Evolutionary conservation across 2,888 invertebrate genomes (phyloP).

Genomic region (Petrolisthes cinctipes): DNA sequence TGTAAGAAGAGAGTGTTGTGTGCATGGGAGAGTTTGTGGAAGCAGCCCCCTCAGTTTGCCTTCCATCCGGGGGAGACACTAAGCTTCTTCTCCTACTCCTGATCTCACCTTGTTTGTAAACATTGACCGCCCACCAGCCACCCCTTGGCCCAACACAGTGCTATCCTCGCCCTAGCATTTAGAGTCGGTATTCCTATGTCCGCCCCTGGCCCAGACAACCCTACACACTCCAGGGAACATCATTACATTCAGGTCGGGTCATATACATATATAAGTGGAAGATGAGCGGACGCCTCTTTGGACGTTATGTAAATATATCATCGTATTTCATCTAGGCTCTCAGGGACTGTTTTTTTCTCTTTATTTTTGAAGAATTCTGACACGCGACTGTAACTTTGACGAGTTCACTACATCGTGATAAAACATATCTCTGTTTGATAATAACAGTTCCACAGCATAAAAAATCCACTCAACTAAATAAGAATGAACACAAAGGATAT

Average conservation of each 20-base stretch:
- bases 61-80: too few species aligned
- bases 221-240: neutral
- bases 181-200: neutral
- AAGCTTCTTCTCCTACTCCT: neutral
- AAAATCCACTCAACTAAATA: too few species aligned
- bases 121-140: neutral
- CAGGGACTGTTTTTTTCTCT: too few species aligned
- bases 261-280: constrained; percentile 17
- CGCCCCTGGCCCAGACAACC: neutral
- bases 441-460: too few species aligned
- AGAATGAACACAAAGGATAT: too few species aligned
- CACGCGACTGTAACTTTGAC: too few species aligned
- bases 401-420: too few species aligned
- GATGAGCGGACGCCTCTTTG: constrained; percentile 4
- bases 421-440: too few species aligned
- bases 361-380: too few species aligned
- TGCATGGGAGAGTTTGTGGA: neutral
- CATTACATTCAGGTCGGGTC: neutral
- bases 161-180: neutral
- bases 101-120: neutral
- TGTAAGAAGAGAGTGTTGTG: neutral
- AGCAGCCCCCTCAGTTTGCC: neutral
- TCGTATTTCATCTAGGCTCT: constrained; percentile 7
- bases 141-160: neutral
- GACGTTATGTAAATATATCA: constrained; percentile 24